phyloP scores from a whole-genome alignment of 2,113 vertebrate genomes.

The Trichomycterus rosablanca region DNA sequence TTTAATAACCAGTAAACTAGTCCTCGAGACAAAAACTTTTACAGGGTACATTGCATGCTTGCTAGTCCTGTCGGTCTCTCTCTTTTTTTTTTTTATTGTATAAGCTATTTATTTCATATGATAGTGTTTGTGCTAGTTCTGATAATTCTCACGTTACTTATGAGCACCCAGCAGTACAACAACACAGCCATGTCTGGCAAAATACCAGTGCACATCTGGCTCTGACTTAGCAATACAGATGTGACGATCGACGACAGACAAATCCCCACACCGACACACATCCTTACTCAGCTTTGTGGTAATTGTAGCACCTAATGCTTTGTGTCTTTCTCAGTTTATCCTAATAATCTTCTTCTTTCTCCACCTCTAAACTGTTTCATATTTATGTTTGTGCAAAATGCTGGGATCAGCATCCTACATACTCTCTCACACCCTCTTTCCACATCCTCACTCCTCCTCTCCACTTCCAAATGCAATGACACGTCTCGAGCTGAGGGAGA shows the following conservation, averaged over 20 bases:
- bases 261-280: no score
- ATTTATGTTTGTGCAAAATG: background rate
- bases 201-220: conserved; percentile 6
- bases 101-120: background rate
- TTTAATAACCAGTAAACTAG: no score
- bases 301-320: background rate
- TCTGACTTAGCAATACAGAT: background rate
- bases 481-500: conserved; percentile 5
- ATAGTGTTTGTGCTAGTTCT: background rate
- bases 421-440: background rate
- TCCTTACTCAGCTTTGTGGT: background rate
- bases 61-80: no score
- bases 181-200: no score
- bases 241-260: conserved; percentile 15
- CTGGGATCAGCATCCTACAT: background rate
- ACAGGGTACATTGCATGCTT: no score
- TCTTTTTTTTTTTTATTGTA: background rate
- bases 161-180: background rate
- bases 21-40: no score
- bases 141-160: background rate
- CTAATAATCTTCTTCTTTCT: background rate
- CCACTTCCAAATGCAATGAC: background rate
- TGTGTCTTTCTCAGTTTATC: background rate
- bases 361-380: background rate
- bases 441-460: background rate